Base-by-base conservation (phyloP, 2,888 invertebrate genomes). In the Oxycera nigricornis region DNA sequence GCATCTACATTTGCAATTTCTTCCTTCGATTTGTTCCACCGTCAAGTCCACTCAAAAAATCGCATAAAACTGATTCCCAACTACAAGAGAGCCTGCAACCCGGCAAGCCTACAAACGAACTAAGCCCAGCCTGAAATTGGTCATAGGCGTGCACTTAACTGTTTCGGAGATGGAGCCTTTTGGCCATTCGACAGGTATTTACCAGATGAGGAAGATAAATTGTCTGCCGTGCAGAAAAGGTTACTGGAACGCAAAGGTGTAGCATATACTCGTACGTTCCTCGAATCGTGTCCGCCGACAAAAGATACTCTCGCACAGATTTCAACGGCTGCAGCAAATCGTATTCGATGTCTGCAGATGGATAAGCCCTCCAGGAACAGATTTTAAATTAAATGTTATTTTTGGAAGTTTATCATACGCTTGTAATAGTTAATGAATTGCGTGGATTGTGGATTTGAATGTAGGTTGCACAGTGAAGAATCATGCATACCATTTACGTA, bases 91-190 rank as follows among this genome's bases (percentile, higher is more conserved):
- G n/a, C n/a, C n/a, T n/a, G n/a, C n/a, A n/a, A n/a, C n/a, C n/a
- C n/a, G n/a, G n/a, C n/a, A n/a, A n/a, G n/a, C n/a, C n/a, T n/a
- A n/a, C n/a, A n/a, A n/a, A n/a, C n/a, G n/a, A n/a, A n/a, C n/a
- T n/a, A n/a, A n/a, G n/a, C n/a, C n/a, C n/a, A n/a, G n/a, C n/a
- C n/a, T n/a, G 6, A 28, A 35, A 28, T 46, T 28, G 50, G 28
- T 22, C 41, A 22, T 30, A 52, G 57, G 61, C 62, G 52, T 65
- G 41, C 22, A 62, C 24, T 20, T 35, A 46, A 39, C 50, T 26
- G 52, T 72, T n/a, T 30, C 26, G 20, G 41, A 59, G 61, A 70
- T 50, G 39, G 35, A 80, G 81, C 79, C 79, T 77, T 72, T 77
- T 80, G 39, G 76, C 77, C 28, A 75, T 75, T 28, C n/a, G 59